Evolutionary conservation across 2,888 invertebrate species (phyloP).

Genomic region (Schizotus pectinicornis): DNA sequence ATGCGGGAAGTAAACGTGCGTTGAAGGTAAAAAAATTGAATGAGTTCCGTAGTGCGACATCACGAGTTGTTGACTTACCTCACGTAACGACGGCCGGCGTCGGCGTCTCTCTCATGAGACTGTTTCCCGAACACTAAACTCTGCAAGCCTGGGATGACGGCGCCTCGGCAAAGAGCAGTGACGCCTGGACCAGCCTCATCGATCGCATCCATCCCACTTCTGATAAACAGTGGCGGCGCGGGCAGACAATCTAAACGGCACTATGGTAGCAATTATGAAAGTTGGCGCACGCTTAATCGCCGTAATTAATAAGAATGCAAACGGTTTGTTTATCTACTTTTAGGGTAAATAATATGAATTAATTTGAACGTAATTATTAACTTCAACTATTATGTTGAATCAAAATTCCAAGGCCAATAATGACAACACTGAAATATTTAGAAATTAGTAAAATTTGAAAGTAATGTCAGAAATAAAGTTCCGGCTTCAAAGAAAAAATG

Average conservation of each 20-base stretch:
- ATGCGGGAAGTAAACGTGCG: too few species aligned
- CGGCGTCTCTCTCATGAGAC: constrained; percentile 36
- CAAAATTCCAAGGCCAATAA: too few species aligned
- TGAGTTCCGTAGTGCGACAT: constrained; percentile 1
- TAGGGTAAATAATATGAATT: too few species aligned
- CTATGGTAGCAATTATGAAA: background rate
- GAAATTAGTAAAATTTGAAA: too few species aligned
- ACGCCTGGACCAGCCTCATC: constrained; percentile 56
- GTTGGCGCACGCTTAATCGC: background rate
- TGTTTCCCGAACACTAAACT: constrained; percentile 47
- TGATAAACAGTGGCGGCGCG: constrained; percentile 24
- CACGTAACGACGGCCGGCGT: constrained; percentile 16
- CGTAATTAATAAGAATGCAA: background rate
- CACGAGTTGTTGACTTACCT: constrained; percentile 31
- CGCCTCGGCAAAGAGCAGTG: constrained; percentile 52
- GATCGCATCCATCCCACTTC: constrained; percentile 44
- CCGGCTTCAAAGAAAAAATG: too few species aligned
- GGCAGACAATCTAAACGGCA: background rate
- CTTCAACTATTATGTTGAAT: too few species aligned
- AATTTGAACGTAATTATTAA: too few species aligned
- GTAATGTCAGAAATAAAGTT: too few species aligned
- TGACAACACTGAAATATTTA: too few species aligned
- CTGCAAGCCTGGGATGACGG: constrained; percentile 52
- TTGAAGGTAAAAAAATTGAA: constrained; percentile 1
- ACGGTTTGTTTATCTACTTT: too few species aligned